phyloP scores from a whole-genome alignment of 2,888 invertebrate species.

The Fissipunctia ypsillon region DNA sequence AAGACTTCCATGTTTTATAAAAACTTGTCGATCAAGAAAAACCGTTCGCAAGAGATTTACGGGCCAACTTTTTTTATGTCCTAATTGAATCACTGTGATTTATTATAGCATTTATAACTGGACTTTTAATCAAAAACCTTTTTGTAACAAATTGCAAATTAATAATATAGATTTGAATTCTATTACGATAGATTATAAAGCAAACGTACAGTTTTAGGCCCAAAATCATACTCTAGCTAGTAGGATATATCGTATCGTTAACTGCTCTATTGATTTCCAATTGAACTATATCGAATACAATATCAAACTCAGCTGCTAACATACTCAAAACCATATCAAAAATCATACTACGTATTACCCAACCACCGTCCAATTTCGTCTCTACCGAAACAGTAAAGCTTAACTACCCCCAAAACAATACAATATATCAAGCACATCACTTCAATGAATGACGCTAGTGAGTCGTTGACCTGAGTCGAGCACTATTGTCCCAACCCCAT shows the following conservation, averaged over 20 bases:
- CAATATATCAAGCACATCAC: constrained; percentile 21
- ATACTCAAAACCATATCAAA: not conserved
- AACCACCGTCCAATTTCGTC: not conserved
- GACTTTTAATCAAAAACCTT: constrained; percentile 44
- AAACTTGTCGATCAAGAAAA: constrained; percentile 33
- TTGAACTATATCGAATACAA: not conserved
- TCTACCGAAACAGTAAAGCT: constrained; percentile 21
- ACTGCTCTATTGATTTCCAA: constrained; percentile 1
- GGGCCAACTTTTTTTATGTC: constrained; percentile 24
- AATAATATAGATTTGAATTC: not conserved
- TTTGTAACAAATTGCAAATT: constrained; percentile 19
- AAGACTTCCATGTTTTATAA: constrained; percentile 5
- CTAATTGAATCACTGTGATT: constrained; percentile 50
- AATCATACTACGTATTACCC: not conserved
- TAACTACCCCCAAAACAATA: constrained; percentile 28
- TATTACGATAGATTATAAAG: not conserved
- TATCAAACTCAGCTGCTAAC: not conserved
- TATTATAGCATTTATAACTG: constrained; percentile 35
- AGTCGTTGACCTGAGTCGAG: constrained; percentile 47
- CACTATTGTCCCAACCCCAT: constrained; percentile 57
- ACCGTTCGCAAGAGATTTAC: constrained; percentile 30
- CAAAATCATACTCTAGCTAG: not conserved
- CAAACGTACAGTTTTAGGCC: not conserved
- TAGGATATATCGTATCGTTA: not conserved
- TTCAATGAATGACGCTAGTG: constrained; percentile 25